phyloP scores from a whole-genome alignment of 2,113 vertebrate species.

The Hipposideros armiger region DNA sequence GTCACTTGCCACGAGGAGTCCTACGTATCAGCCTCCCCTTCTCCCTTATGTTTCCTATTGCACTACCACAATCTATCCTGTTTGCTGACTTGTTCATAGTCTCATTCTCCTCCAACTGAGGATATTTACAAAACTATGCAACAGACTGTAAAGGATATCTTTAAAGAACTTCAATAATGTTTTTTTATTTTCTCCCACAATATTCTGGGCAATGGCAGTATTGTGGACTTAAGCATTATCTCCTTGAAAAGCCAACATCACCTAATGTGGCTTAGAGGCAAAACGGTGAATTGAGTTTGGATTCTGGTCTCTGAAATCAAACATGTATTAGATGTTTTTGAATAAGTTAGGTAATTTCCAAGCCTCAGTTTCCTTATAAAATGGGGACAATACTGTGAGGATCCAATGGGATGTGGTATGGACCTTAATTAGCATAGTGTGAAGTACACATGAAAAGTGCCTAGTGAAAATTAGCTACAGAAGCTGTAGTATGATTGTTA shows the following conservation, averaged over 20 bases:
- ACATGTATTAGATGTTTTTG: not conserved
- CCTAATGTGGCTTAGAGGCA: not conserved
- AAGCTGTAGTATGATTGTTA: not conserved
- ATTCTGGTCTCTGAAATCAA: constrained; percentile 30
- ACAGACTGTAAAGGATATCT: not conserved
- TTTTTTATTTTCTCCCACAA: constrained; percentile 3
- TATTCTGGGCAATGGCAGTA: not conserved
- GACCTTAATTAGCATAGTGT: not conserved
- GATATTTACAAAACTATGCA: not conserved
- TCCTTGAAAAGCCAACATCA: not conserved
- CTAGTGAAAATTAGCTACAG: not conserved
- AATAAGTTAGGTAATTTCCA: not conserved
- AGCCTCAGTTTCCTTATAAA: not conserved
- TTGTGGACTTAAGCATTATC: not conserved
- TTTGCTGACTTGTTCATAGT: not conserved
- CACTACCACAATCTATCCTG: not conserved
- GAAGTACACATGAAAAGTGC: not conserved
- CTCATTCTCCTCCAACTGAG: not conserved
- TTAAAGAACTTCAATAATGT: not conserved
- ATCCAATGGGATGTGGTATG: not conserved
- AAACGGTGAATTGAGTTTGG: not conserved
- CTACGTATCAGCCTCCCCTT: not conserved
- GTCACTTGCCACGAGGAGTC: not conserved
- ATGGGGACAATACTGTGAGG: not conserved
- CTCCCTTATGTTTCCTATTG: not conserved